Base-by-base conservation (phyloP, 1,140 invertebrate species). In the Episyrphus balteatus region DNA sequence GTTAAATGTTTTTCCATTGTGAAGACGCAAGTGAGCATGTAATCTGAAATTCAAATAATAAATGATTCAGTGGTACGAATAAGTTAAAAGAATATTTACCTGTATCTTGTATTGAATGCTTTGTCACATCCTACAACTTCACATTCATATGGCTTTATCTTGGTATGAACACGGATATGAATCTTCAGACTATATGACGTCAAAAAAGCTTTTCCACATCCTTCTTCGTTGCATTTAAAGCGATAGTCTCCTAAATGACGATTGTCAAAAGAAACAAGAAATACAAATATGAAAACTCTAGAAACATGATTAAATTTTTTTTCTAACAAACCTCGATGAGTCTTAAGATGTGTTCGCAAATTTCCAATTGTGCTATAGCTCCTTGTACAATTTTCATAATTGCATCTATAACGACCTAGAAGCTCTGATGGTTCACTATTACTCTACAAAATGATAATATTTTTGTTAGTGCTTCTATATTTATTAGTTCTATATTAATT, bases 141-240 rank as follows among this genome's bases (percentile, higher is more conserved):
- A 59, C 85, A 88, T 61, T 84, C 80, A 66, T 91, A 94, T 11
- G 88, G 88, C 76, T 92, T 93, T 42, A 92, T 82, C 74, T 95
- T 93, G 0, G 92, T 95, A 70, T 97, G 93, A 45, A 95, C 91
- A 55, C 92, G 75, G 47, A 92, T 81, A 70, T 96, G 93, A 55
- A 96, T 92, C 74, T 94, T 94, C 47, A 96, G 72, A 70, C 89
- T 92, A 73, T 95, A 95, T 31, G 86, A 95, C 11, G 92, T 95
- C 18, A 96, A 75, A 73, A 96, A 97, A 43, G 87, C 85, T 73
- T 96, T 96, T 37, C 86, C 85, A 73, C 93, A 97, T 51, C 78
- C 80, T 47, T 80, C 76, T 67, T 92, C 83, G 26, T 83, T 78
- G 71, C 92, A 96, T 70, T 90, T 85, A 73, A 95, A 96, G 59